Conservation (phyloP, 2,113 vertebrate species). For the Campylomormyrus numenius region DNA sequence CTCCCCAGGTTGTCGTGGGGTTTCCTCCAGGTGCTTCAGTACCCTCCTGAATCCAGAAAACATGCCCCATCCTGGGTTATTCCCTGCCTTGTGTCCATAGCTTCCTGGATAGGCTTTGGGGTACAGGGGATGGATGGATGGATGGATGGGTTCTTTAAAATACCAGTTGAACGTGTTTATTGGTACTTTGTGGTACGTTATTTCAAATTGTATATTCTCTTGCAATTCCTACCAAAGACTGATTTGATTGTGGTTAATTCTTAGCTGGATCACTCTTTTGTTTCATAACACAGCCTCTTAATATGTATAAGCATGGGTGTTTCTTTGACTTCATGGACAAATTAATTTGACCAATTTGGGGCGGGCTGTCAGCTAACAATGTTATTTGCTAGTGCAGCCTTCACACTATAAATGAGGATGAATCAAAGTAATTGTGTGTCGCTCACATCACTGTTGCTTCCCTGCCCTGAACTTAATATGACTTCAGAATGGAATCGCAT, state of each 20-base stretch:
- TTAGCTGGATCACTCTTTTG: neutral
- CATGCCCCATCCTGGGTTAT: neutral
- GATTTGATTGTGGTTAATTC: neutral
- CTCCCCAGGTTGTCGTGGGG: neutral
- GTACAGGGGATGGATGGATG: neutral
- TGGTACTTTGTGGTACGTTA: neutral
- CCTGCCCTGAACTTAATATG: slow-evolving; percentile 45
- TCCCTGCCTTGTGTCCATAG: neutral
- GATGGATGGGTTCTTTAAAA: neutral
- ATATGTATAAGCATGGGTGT: slow-evolving; percentile 20
- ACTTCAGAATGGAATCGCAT: slow-evolving; percentile 56
- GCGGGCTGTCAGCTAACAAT: slow-evolving; percentile 53
- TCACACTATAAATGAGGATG: slow-evolving; percentile 55
- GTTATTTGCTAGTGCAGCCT: slow-evolving; percentile 44
- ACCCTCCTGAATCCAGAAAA: neutral
- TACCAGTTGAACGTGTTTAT: neutral
- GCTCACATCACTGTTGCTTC: slow-evolving; percentile 28
- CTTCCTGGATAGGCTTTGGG: neutral
- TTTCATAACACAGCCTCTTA: slow-evolving; percentile 22
- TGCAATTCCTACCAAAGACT: neutral
- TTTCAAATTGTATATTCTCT: neutral
- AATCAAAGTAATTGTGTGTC: slow-evolving; percentile 27
- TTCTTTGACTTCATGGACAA: slow-evolving; percentile 26
- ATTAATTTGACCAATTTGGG: slow-evolving; percentile 44
- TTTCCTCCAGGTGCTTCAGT: neutral